Evolutionary conservation across 1,140 invertebrate species (phyloP), one percentile per base, ranked within the genome.

Genomic region (Diorhabda sublineata): DNA sequence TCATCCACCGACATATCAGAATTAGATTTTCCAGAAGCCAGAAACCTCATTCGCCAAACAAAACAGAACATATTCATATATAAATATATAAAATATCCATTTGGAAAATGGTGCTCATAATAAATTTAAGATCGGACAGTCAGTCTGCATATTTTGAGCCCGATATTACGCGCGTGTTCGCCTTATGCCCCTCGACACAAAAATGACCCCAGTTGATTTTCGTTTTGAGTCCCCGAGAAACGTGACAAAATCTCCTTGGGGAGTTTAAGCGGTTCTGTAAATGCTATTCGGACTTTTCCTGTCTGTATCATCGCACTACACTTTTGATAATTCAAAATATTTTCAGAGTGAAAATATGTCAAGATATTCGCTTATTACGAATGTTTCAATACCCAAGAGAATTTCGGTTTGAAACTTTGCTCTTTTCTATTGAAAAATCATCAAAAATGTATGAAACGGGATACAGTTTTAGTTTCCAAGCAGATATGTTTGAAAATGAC

Each of bases 201-300:
- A 77, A 74, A 73, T 72, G 71, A 73, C 74, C 74, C 73, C 75
- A 73, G 74, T 74, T 69, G 72, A 75, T 75, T 71, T 52, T 52
- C 47, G 47, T 72, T 73, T 74, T 26, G 26, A 71, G 71, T 76
- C 74, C 76, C 72, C 70, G 61, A 71, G 70, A 77, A 75, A 80
- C 78, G 79, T 80, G 79, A 80, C 79, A 80, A 80, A 80, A 80
- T 79, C 79, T 80, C 79, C 79, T 74, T 73, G 68, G 79, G 79
- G 79, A 80, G 70, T 74, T 75, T 74, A 75, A 74, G 73, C 67
- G 64, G 60, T 67, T 57, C 57, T 56, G 66, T 69, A 52, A 58
- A 64, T 60, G 61, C 52, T 11, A 43, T 62, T 62, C 45, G 45
- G 64, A 60, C 58, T 62, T 69, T 26, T 26, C 26, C 57, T 47